phyloP scores from a whole-genome alignment of 2,113 vertebrate species.

The Polypterus senegalus region DNA sequence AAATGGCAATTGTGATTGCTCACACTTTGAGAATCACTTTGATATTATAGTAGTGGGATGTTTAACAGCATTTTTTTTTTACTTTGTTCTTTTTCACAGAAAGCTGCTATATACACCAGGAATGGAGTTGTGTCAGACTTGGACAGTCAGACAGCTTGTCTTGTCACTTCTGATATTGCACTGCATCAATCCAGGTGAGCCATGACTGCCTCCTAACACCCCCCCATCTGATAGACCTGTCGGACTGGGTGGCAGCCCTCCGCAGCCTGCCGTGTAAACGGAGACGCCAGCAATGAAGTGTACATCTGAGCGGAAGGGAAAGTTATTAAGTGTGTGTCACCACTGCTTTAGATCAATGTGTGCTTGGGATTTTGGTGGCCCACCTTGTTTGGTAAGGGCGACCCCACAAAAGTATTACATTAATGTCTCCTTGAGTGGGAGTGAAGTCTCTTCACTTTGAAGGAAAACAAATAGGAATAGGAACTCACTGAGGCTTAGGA shows the following conservation, averaged over 20 bases:
- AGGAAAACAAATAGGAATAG: no score
- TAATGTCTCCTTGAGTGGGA: no score
- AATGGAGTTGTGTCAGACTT: slow-evolving; percentile 43
- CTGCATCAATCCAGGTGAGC: slow-evolving; percentile 47
- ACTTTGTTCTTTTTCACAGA: no score
- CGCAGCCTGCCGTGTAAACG: slow-evolving; percentile 1
- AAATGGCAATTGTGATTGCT: no score
- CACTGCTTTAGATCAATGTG: slow-evolving; percentile 37
- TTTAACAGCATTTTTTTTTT: no score
- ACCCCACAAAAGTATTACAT: no score
- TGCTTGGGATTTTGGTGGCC: background rate
- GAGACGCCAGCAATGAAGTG: slow-evolving; percentile 1
- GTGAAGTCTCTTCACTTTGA: no score
- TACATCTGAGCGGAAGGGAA: slow-evolving; percentile 13
- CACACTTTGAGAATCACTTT: no score
- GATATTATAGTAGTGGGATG: no score
- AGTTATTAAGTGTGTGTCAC: slow-evolving; percentile 36
- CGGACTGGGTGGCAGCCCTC: background rate
- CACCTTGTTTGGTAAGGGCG: no score
- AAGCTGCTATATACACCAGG: slow-evolving; percentile 14
- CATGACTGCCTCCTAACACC: background rate
- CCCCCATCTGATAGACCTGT: background rate
- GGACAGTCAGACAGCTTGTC: slow-evolving; percentile 39
- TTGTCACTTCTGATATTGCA: slow-evolving; percentile 42
- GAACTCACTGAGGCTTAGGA: no score